Conservation (phyloP, 2,113 vertebrate genomes). For the Oxyura jamaicensis region DNA sequence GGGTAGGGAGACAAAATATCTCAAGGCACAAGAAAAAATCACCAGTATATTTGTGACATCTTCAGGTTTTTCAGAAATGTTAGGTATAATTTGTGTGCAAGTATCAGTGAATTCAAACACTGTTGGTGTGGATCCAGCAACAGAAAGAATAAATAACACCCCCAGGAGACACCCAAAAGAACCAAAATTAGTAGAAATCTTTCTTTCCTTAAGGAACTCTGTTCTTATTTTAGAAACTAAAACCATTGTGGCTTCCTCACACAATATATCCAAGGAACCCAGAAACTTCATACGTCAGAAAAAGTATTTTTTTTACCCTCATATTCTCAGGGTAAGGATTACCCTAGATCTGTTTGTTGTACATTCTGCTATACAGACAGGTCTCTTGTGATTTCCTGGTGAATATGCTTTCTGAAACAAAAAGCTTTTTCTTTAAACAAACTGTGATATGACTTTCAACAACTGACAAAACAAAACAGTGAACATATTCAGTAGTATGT, state of each 20-base stretch:
- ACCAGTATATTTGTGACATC: not conserved
- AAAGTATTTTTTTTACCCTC: not conserved
- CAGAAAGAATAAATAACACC: not conserved
- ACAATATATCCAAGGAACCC: not conserved
- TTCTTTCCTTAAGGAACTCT: not conserved
- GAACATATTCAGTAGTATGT: not conserved
- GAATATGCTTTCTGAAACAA: not conserved
- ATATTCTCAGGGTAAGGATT: slow-evolving; percentile 1
- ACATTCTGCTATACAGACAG: not conserved
- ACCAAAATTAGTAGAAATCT: not conserved
- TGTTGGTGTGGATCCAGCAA: not conserved
- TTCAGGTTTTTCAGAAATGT: not conserved
- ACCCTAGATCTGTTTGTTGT: not conserved
- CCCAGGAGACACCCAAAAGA: not conserved
- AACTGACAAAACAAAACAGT: slow-evolving; percentile 29
- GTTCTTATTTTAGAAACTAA: not conserved
- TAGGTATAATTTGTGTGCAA: not conserved
- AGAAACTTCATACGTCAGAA: not conserved
- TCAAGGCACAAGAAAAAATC: not conserved
- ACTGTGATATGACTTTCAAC: not conserved
- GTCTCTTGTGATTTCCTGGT: not conserved
- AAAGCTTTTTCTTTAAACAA: slow-evolving; percentile 41
- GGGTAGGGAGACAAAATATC: not conserved
- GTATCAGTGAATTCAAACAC: not conserved
- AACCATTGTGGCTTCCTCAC: not conserved